phyloP scores from a whole-genome alignment of 2,888 invertebrate species.

The Mimachlamys varia region DNA sequence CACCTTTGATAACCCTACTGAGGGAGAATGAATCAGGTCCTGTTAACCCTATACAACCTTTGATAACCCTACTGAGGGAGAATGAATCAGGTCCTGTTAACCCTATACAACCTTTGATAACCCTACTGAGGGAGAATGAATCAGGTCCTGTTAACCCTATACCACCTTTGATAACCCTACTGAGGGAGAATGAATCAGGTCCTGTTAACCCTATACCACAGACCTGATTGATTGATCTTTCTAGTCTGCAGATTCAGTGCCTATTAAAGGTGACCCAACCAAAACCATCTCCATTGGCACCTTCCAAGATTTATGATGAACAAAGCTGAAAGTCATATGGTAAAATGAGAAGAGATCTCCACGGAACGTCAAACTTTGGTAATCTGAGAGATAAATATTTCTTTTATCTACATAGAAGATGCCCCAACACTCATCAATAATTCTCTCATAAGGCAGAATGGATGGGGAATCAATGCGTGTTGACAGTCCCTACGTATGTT shows the following conservation, averaged over 20 bases:
- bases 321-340: slow-evolving; percentile 31
- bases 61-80: no score
- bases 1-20: no score
- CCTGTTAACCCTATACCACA: background rate
- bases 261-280: background rate
- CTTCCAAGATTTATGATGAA: background rate
- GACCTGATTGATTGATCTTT: background rate
- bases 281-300: background rate
- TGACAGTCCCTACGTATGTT: slow-evolving; percentile 17
- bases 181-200: no score
- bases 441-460: slow-evolving; percentile 2
- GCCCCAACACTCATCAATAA: slow-evolving; percentile 10
- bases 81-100: no score
- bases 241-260: background rate
- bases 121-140: no score
- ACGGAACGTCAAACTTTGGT: slow-evolving; percentile 31
- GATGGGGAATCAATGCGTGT: slow-evolving; percentile 17
- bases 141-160: no score
- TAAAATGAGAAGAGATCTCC: slow-evolving; percentile 10
- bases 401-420: slow-evolving; percentile 18
- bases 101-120: no score
- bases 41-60: no score
- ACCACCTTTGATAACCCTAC: no score
- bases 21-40: no score
- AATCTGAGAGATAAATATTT: slow-evolving; percentile 28